These are phyloP conservation scores for Bos javanicus DNA, from an alignment of 2,113 vertebrate species.

Conservation along the genomic window DNA sequence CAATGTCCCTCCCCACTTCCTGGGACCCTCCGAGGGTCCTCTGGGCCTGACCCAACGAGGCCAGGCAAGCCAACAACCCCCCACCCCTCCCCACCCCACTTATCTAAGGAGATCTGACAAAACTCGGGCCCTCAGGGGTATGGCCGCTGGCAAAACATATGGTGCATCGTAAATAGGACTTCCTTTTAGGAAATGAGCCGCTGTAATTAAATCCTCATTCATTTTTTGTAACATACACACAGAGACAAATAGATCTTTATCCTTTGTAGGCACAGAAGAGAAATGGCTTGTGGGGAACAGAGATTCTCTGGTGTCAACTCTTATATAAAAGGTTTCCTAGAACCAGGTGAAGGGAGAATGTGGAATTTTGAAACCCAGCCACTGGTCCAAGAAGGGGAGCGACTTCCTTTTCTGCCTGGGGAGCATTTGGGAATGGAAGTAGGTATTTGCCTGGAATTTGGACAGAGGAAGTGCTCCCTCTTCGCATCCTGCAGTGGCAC, in stretches of 20 bases:
- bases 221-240: conserved; percentile 66
- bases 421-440: background rate
- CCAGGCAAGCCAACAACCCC: background rate
- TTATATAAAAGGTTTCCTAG: background rate
- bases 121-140: conserved; percentile 36
- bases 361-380: background rate
- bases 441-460: background rate
- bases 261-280: conserved; percentile 51
- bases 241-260: conserved; percentile 73
- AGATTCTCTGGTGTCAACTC: conserved; percentile 39
- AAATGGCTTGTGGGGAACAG: conserved; percentile 13
- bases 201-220: conserved; percentile 74
- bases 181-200: conserved; percentile 74
- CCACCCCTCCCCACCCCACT: conserved; percentile 3
- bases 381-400: rapidly evolving
- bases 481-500: background rate
- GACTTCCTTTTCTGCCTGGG: background rate
- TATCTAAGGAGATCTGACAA: conserved; percentile 67
- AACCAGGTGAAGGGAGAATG: background rate
- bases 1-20: background rate
- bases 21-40: background rate
- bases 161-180: conserved; percentile 68
- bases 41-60: background rate
- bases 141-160: conserved; percentile 62
- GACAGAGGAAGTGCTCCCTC: background rate